Evolutionary conservation across 2,113 vertebrate genomes (phyloP), one percentile per base, ranked within the genome.

Genomic region (Xerus inauris): DNA sequence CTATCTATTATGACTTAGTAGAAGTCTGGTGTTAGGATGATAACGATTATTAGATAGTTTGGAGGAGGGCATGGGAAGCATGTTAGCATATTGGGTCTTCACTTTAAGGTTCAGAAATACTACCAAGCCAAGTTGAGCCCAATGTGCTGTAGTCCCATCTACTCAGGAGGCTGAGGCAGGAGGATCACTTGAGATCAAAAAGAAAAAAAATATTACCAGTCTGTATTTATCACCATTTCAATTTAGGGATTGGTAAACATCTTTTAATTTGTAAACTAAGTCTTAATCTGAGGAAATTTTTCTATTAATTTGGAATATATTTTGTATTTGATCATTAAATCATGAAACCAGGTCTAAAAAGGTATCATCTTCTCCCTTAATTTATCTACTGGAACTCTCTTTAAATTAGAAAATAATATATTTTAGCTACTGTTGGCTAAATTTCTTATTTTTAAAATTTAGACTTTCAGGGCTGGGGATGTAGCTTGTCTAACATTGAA

Each of bases 341-440:
- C 10, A 30, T 1, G 86, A 62, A 82, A 28, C 83, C 30, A 71
- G 20, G 1, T 82, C 51, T 94, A 54, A 77, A 64, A 32, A 79
- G 45, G 76, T 38, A 92, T 92, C 35, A 40, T 79, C 24, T 24
- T 82, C 14, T 73, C 26, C 30, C 77, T 9, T 89, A 71, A 45
- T 64, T 77, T 62, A 47, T 82, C 26, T 73, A 49, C 26, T 81
- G n/a, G 49, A 72, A 38, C 38, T 20, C 57, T 35, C 88, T 95
- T 54, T 42, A 82, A 84, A 4, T 84, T 90, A 80, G 42, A 90
- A 80, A 69, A 62, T 47, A 5, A 30, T 73, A 38, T 90, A 38
- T 80, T 96, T 94, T 93, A 89, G 62, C 75, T 94, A 28, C 89
- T 13, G 38, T 95, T n/a, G n/a, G n/a, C n/a, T 82, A 28, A 88